Base-by-base conservation (phyloP, 2,888 invertebrate species). In the Schizotus pectinicornis region DNA sequence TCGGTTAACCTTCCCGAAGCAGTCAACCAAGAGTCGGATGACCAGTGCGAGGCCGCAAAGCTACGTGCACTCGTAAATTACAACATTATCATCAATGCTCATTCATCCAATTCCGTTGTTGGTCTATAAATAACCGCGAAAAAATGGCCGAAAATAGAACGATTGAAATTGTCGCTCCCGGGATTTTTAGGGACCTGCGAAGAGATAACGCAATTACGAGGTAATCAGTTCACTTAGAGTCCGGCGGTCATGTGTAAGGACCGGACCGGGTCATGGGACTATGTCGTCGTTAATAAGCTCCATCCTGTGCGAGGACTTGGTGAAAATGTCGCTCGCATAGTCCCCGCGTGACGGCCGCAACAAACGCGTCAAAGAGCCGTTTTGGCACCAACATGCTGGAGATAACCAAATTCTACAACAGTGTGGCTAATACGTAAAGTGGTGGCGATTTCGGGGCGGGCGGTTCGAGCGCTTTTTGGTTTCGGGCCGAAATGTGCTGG, bases 231-330 rank as follows among this genome's bases (percentile, higher is more conserved):
- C 38, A 56, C 13, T 33, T 42, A 48, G 42, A 42, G 55, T 35
- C 55, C 12, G 47, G 48, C 48, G 49, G 55, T 49, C 55, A 56
- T 43, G 48, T 53, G 36, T 37, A 50, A 55, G 35, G 55, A 59
- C 42, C 59, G 55, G 30, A 55, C 42, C 59, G 55, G 58, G 58
- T 58, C 58, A 58, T 59, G 59, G 50, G 59, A 59, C 52, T 59
- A 45, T 12, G 30, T 47, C 46, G 54, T 42, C 33, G 59, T 50
- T 59, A 59, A 59, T 59, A 59, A 55, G 55, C 59, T 55, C 31
- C 59, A 59, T 59, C 59, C 59, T 59, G 59, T 59, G 49, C 34
- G 49, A 54, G 50, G 42, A 59, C 47, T 55, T 50, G 50, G 59
- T 59, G 50, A 59, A 59, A 59, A 59, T 59, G 47, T 59, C 39